These are phyloP conservation scores for Anser cygnoides DNA, from an alignment of 2,113 vertebrate species.

Conservation along the genomic window DNA sequence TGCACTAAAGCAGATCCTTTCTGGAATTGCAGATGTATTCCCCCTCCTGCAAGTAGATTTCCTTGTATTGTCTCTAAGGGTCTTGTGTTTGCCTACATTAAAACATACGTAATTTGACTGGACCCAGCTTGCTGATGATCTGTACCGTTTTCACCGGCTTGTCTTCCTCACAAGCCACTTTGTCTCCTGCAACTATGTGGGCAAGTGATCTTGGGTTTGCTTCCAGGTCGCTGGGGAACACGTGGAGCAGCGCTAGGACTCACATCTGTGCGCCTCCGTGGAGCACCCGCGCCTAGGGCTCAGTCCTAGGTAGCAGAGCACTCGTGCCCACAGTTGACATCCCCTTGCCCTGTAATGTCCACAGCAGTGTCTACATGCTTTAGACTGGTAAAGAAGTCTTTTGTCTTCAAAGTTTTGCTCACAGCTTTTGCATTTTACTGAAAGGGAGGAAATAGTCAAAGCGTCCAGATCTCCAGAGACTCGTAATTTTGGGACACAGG, in stretches of 20 bases:
- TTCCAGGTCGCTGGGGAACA: neutral
- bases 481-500: neutral
- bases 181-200: neutral
- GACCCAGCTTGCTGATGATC: neutral
- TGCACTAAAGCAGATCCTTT: neutral
- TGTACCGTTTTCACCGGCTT: neutral
- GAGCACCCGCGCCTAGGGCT: neutral
- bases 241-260: too few species aligned
- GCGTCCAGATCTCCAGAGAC: neutral
- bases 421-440: neutral
- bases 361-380: neutral
- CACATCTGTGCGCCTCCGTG: neutral
- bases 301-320: neutral
- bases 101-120: neutral
- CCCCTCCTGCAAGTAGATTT: neutral
- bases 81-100: neutral
- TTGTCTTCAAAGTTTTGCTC: neutral
- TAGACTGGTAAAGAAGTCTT: neutral
- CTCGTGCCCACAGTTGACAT: rapidly evolving
- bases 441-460: neutral
- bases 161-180: neutral
- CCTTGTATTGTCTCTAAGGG: neutral
- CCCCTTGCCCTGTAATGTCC: neutral
- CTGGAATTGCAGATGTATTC: neutral
- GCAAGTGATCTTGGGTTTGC: neutral